Evolutionary conservation across 2,888 invertebrate species (phyloP).

Genomic region (Eupithecia subumbrata): DNA sequence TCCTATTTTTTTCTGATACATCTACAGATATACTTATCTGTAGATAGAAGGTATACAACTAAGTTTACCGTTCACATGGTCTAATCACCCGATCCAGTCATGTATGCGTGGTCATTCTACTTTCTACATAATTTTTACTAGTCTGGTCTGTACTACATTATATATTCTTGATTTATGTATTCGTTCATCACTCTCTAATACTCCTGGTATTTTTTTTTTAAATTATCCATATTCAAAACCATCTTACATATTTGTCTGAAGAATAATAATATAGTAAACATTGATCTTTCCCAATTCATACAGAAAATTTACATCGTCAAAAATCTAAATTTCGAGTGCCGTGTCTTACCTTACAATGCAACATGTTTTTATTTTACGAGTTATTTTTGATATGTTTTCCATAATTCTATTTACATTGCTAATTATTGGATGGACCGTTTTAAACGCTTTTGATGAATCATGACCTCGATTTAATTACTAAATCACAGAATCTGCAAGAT

Average conservation of each 20-base stretch:
- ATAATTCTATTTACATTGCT: not conserved
- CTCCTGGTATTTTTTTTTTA: not conserved
- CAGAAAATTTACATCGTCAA: not conserved
- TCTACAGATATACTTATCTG: too few relatives aligned
- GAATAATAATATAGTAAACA: not conserved
- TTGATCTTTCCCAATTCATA: not conserved
- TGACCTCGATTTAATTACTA: constrained; percentile 33
- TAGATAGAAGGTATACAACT: constrained; percentile 3
- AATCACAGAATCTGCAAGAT: constrained; percentile 50
- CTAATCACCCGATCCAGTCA: constrained; percentile 61
- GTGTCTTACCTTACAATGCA: not conserved
- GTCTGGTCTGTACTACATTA: constrained; percentile 55
- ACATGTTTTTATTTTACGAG: not conserved
- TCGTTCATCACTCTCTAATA: constrained; percentile 24
- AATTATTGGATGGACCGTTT: not conserved
- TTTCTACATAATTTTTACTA: constrained; percentile 78
- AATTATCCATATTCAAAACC: not conserved
- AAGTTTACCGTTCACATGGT: constrained; percentile 49
- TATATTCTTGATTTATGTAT: constrained; percentile 9
- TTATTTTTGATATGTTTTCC: not conserved
- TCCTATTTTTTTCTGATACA: too few relatives aligned
- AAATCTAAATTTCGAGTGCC: not conserved
- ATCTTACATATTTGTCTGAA: not conserved
- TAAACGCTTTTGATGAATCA: constrained; percentile 23
- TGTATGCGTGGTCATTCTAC: constrained; percentile 68